Conservation (phyloP, 2,888 invertebrate species). For the Drosophila siamana region DNA sequence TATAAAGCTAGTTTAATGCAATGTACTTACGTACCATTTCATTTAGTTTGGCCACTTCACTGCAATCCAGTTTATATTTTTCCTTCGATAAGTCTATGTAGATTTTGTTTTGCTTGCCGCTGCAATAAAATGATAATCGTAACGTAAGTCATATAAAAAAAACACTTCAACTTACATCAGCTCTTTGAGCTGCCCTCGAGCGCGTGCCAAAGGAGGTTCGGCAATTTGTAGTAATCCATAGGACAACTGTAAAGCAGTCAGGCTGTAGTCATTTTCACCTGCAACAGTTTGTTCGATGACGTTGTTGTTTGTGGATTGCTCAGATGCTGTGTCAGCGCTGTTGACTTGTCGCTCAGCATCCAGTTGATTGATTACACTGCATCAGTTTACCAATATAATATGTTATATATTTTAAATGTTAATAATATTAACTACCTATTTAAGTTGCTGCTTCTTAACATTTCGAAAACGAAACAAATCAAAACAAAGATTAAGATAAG, state of each 20-base stretch:
- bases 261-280: slow-evolving; percentile 42
- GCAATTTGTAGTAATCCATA: slow-evolving; percentile 78
- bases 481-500: slow-evolving; percentile 18
- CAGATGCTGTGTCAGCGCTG: neutral
- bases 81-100: slow-evolving; percentile 84
- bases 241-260: slow-evolving; percentile 77
- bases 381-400: neutral
- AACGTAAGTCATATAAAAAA: neutral
- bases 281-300: slow-evolving; percentile 15
- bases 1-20: no score
- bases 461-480: slow-evolving; percentile 40
- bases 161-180: slow-evolving; percentile 70
- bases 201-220: slow-evolving; percentile 79
- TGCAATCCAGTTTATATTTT: slow-evolving; percentile 82
- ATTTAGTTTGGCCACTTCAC: slow-evolving; percentile 76
- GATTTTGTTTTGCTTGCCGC: slow-evolving; percentile 84
- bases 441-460: slow-evolving; percentile 80
- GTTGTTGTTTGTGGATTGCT: slow-evolving; percentile 21
- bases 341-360: slow-evolving; percentile 18
- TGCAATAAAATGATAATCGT: slow-evolving; percentile 34
- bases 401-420: neutral
- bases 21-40: slow-evolving; percentile 78
- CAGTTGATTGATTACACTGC: slow-evolving; percentile 60
- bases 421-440: slow-evolving; percentile 63
- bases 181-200: slow-evolving; percentile 81